phyloP scores from a whole-genome alignment of 2,888 invertebrate species.

The Thecocarcelia acutangulata region DNA sequence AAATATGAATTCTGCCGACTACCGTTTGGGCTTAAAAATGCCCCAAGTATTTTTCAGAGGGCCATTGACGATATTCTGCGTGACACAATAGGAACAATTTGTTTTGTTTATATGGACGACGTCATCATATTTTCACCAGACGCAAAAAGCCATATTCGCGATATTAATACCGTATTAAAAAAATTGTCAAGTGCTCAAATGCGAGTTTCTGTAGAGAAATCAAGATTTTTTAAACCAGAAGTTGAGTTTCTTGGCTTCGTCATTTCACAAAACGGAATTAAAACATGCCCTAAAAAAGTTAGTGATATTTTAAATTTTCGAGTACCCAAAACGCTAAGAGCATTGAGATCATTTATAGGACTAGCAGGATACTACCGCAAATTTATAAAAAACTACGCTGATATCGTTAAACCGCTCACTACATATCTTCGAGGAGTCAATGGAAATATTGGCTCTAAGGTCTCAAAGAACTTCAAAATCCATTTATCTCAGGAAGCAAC shows the following conservation, averaged over 20 bases:
- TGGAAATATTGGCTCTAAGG: conserved; percentile 34
- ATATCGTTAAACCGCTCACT: conserved; percentile 49
- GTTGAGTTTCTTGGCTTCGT: conserved; percentile 50
- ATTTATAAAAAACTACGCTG: conserved; percentile 50
- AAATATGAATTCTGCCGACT: conserved; percentile 77
- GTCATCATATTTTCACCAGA: conserved; percentile 52
- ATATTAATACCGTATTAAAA: conserved; percentile 38
- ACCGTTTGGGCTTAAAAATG: conserved; percentile 73
- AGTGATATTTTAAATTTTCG: conserved; percentile 48
- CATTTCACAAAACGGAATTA: conserved; percentile 44
- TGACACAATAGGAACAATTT: conserved; percentile 60
- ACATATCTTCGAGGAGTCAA: conserved; percentile 59
- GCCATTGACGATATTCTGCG: conserved; percentile 66
- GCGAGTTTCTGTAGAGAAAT: conserved; percentile 27
- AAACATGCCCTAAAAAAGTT: conserved; percentile 32
- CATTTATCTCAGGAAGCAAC: conserved; percentile 20
- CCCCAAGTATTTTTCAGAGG: conserved; percentile 4
- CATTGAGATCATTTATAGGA: conserved; percentile 45
- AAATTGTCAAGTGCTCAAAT: conserved; percentile 31
- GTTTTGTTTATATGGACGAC: conserved; percentile 68
- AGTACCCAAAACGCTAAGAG: conserved; percentile 39
- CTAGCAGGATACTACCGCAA: conserved; percentile 44
- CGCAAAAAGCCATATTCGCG: conserved; percentile 38
- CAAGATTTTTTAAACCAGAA: conserved; percentile 29
- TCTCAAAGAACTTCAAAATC: conserved; percentile 34